A percentile compares a stretch with the other conserved stretches of the same genome.
Evolutionary conservation across 2,888 invertebrate genomes (phyloP).

Genomic region (Limnephilus rhombicus): DNA sequence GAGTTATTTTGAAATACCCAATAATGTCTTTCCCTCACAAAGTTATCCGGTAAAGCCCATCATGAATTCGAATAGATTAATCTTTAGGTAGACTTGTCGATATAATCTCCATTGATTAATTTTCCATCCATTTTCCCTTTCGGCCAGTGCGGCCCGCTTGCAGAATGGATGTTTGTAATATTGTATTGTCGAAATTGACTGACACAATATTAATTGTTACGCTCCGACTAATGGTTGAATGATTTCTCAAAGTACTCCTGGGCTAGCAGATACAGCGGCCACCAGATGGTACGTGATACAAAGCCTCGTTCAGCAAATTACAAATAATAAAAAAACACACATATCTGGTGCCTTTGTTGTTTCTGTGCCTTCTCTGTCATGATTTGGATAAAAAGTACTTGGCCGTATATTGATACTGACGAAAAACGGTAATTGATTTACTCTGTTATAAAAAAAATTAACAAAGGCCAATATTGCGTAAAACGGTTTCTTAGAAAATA

Average conservation of each 20-base stretch:
- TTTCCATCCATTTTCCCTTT: slow-evolving; percentile 22
- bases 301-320: slow-evolving; percentile 10
- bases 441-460: neutral
- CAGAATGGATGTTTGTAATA: slow-evolving; percentile 40
- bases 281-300: neutral
- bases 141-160: neutral
- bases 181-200: slow-evolving; percentile 46
- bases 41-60: slow-evolving; percentile 14
- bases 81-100: slow-evolving; percentile 21
- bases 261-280: neutral
- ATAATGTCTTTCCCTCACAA: slow-evolving; percentile 2
- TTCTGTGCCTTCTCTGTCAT: neutral
- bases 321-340: slow-evolving; percentile 9
- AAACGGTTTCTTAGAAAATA: neutral
- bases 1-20: neutral
- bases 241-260: slow-evolving; percentile 32
- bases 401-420: neutral
- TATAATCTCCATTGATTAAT: slow-evolving; percentile 46
- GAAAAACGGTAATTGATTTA: neutral
- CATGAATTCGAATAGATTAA: slow-evolving; percentile 39
- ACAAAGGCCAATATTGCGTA: neutral
- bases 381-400: neutral
- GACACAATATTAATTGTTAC: slow-evolving; percentile 38
- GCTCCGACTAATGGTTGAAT: slow-evolving; percentile 34
- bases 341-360: neutral